Base-by-base conservation (phyloP, 2,888 invertebrate species). In the Eubasilissa splendida region DNA sequence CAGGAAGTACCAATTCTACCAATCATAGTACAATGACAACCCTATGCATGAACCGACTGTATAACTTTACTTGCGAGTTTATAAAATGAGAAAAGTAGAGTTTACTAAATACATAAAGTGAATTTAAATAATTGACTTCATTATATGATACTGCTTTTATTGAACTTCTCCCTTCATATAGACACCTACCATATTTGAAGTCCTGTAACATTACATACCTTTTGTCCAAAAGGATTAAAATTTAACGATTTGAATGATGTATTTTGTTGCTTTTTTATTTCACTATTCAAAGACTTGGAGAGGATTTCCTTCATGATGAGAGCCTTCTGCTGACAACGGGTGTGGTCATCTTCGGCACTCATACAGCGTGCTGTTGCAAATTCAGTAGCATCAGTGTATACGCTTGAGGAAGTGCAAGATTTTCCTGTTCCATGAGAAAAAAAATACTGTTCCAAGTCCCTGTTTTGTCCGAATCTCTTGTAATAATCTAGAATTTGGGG, bases 391-490 rank as follows among this genome's bases (percentile, higher is more conserved):
- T 68, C 77, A 5, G 76, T 66, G 11, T 31, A n/a, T 54, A 66
- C 33, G 59, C 52, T 70, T 4, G 68, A 59, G 11, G 42, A 52
- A 22, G 31, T 7, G 3, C 65, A n/a, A 10, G 52, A 8, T 63
- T 33, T 54, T 14, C 22, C 50, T 14, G 78, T 7, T 58, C 63
- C 71, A 42, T 50, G 58, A 71, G 60, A 84, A 63, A 90, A 92
- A 87, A 95, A 93, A 86, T 93, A 95, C 85, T 93, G 93, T 80
- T 93, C 92, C 84, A 95, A 89, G 86, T 94, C 92, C 54, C 92
- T 88, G 85, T 92, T 93, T 84, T 92, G 91, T 1, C 94, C 93
- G 87, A 93, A 94, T 86, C 93, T 93, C 85, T 92, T 90, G 86
- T 93, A 95, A 87, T 95, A 95, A 85, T 94, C 93, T 85, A 94